phyloP scores from a whole-genome alignment of 2,797 vertebrate genomes.

The Sciurus vulgaris region DNA sequence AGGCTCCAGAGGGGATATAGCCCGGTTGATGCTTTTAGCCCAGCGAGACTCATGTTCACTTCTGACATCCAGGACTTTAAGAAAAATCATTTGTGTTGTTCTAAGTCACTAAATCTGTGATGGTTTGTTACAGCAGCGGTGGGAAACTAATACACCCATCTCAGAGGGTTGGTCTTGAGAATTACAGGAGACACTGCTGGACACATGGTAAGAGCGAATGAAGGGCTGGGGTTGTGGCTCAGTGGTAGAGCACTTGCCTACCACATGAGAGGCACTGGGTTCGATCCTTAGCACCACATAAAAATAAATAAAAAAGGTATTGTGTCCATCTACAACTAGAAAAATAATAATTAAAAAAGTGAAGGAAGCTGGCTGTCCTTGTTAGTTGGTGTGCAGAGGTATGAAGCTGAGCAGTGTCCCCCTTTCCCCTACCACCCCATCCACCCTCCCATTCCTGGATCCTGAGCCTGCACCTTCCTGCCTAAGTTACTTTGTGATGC shows the following conservation, averaged over 20 bases:
- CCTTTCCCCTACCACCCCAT: neutral
- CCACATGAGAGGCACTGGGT: too few species aligned
- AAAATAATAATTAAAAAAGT: too few species aligned
- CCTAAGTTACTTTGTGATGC: slow-evolving; percentile 11
- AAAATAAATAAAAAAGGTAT: too few species aligned
- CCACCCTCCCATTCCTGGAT: neutral
- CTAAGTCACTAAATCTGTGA: neutral
- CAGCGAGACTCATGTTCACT: neutral
- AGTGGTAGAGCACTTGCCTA: too few species aligned
- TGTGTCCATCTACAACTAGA: too few species aligned
- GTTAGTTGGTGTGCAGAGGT: neutral
- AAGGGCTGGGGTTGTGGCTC: too few species aligned
- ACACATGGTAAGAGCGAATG: accelerated
- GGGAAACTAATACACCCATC: neutral
- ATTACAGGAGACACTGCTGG: accelerated
- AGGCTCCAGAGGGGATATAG: neutral
- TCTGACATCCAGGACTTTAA: neutral
- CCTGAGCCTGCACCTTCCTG: neutral
- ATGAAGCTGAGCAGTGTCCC: neutral
- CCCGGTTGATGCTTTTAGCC: neutral
- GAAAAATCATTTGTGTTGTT: neutral
- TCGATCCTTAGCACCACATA: too few species aligned
- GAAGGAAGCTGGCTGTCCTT: neutral
- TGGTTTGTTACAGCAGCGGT: neutral
- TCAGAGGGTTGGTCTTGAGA: neutral